These are phyloP conservation scores for Meloidogyne hapla DNA, from an alignment of 1,140 invertebrate species.

Conservation along the genomic window DNA sequence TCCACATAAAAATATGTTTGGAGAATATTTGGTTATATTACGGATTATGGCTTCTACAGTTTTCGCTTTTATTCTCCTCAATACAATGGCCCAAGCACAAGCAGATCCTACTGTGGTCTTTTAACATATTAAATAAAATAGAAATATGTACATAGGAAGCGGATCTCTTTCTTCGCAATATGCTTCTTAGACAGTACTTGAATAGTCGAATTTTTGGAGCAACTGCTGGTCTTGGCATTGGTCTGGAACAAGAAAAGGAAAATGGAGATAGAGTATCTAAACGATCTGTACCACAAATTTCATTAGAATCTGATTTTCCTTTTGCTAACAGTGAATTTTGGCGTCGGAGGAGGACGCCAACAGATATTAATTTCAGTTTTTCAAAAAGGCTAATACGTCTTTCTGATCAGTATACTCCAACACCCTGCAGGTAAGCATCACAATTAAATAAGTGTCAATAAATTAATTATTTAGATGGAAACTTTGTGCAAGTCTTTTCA, in stretches of 20 bases:
- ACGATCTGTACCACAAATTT: background rate
- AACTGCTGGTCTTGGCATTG: background rate
- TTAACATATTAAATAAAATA: background rate
- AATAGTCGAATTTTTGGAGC: background rate
- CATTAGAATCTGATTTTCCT: background rate
- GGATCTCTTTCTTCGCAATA: constrained; percentile 23
- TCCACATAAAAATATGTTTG: background rate
- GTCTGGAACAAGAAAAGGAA: background rate
- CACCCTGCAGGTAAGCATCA: constrained; percentile 1
- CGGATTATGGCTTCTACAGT: background rate
- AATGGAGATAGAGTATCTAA: background rate
- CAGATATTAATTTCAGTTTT: background rate
- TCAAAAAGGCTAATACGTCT: constrained; percentile 4
- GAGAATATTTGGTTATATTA: background rate
- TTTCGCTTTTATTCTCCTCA: background rate
- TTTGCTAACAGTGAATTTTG: background rate
- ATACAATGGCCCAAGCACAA: constrained; percentile 4
- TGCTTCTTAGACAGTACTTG: constrained; percentile 16
- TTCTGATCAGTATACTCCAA: constrained; percentile 25
- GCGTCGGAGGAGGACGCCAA: background rate
- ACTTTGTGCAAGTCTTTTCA: constrained; percentile 25
- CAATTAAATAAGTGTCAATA: background rate
- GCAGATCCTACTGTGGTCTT: constrained; percentile 18
- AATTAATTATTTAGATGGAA: constrained; percentile 20
- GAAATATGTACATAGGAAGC: constrained; percentile 11